These are phyloP conservation scores for Petrocephalus microphthalmus DNA, from an alignment of 2,113 vertebrate genomes.

Conservation along the genomic window DNA sequence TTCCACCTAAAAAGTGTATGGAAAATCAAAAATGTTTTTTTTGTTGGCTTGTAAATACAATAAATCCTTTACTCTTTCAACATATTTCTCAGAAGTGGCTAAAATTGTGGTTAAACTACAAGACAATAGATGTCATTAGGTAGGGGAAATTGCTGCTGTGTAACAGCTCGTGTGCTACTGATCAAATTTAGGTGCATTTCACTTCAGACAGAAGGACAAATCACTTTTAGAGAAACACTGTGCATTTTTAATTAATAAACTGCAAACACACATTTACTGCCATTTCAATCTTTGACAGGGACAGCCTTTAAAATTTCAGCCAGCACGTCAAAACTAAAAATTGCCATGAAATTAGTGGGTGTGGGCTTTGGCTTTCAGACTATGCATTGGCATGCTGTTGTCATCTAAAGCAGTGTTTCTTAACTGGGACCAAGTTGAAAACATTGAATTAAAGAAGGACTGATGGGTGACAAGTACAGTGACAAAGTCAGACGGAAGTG, in stretches of 20 bases:
- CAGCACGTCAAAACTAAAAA: not conserved
- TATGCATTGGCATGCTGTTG: not conserved
- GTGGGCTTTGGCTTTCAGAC: not conserved
- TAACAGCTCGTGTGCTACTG: not conserved
- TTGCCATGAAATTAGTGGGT: not conserved
- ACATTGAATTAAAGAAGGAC: not conserved
- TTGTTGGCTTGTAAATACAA: slow-evolving; percentile 7
- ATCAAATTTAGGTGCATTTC: not conserved
- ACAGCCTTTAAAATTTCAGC: not conserved
- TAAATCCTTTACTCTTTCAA: not conserved
- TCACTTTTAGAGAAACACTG: not conserved
- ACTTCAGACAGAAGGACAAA: not conserved
- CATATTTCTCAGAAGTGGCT: not conserved
- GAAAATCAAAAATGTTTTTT: not conserved
- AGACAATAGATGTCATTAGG: not conserved
- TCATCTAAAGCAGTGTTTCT: not conserved
- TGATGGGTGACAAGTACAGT: not conserved
- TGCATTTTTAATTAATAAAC: too few species aligned
- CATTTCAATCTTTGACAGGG: not conserved
- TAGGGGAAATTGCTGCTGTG: not conserved
- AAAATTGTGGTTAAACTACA: not conserved
- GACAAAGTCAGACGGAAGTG: not conserved
- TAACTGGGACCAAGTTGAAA: not conserved
- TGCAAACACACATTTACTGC: not conserved
- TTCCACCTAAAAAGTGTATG: not conserved